Base-by-base conservation (phyloP, 64 coral and sea anemone genomes). In the Anthopleura sola region DNA sequence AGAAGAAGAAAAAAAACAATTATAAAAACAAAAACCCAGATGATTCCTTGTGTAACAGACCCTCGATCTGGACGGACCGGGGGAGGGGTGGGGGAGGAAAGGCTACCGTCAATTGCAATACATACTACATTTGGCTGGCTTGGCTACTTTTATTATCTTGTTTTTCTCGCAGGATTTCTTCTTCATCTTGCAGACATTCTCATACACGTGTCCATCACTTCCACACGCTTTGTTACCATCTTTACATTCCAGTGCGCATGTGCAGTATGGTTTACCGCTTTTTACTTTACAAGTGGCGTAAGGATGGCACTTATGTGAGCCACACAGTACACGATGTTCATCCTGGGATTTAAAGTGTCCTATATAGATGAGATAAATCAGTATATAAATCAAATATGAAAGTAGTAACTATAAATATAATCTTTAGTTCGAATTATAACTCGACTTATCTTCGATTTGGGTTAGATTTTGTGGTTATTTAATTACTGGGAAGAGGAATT, bases 151-250 rank as follows among this genome's bases (percentile, higher is more conserved):
- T 83, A 83, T 83, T 56, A 33, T 20, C 19, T 51, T 83, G 81
- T 83, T 55, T 29, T 55, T 55, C 36, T 83, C 50, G 51, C 81
- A 83, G 6, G 81, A 50, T 83, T 40, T 36, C 20, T 83, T 83
- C 39, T 83, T 55, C 81, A 83, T 8, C 23, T 36, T 13, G 34
- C 81, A 83, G 18, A 55, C 39, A 47, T 36, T 83, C 28, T 34
- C 50, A 15, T 83, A 83, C 24, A 56, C 19, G 16, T 33, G 39
- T 12, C 34, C 34, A 55, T 83, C 81, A 33, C 49, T 55, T 28
- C 81, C 81, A 55, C 81, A 83, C 11, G 56, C 81, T 33, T 83
- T 28, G 26, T 55, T 55, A 1, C 50, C 48, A 32, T 34, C 36
- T 19, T 50, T 28, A 57, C 81, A 83, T 58, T 55, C 81, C 48